phyloP scores from a whole-genome alignment of 1,140 invertebrate genomes.

The Lethocerus indicus region DNA sequence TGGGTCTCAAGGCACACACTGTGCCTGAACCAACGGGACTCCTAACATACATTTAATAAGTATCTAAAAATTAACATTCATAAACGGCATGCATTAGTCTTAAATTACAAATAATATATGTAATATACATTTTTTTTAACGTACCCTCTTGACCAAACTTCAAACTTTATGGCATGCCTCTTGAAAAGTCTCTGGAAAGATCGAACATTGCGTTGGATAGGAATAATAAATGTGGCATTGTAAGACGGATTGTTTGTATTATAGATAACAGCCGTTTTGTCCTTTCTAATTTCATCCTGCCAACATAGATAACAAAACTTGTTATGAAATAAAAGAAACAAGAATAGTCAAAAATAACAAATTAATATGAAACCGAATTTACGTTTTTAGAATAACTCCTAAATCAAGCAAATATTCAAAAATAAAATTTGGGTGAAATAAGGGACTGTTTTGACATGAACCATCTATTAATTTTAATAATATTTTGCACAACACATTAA shows the following conservation, averaged over 20 bases:
- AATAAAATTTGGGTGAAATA: no score
- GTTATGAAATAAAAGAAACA: no score
- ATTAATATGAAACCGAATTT: no score
- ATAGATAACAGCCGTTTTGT: slow-evolving; percentile 60
- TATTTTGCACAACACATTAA: no score
- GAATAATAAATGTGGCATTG: slow-evolving; percentile 54
- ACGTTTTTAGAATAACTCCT: no score
- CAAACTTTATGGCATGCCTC: slow-evolving; percentile 71
- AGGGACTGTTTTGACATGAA: no score
- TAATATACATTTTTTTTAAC: no score
- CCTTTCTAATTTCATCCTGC: slow-evolving; percentile 58
- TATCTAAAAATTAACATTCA: neutral
- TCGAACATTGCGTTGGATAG: slow-evolving; percentile 61
- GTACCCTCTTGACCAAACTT: slow-evolving; percentile 88
- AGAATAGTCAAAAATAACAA: no score
- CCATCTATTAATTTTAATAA: no score
- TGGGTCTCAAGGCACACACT: no score
- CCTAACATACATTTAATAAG: neutral
- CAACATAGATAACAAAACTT: neutral
- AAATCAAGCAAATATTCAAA: no score
- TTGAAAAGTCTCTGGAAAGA: slow-evolving; percentile 73
- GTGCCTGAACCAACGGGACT: no score
- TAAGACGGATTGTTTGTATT: slow-evolving; percentile 83
- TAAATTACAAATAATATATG: neutral
- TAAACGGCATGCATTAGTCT: neutral